Conservation (phyloP, 2,888 invertebrate genomes). For the Tribolium freemani region DNA sequence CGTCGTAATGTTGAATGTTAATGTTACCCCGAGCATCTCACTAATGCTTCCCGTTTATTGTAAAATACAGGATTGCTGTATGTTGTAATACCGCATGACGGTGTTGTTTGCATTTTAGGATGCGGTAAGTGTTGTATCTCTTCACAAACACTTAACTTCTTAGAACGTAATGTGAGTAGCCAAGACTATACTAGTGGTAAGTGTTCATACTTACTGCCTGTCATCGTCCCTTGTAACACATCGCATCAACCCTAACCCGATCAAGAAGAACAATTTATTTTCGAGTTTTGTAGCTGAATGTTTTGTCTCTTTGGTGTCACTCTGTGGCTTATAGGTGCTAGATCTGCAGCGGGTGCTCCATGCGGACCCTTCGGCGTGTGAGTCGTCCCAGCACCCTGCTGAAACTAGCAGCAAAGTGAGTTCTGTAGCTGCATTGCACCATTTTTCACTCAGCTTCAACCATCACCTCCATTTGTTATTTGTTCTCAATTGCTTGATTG, state of each 20-base stretch:
- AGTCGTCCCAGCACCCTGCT: conserved; percentile 70
- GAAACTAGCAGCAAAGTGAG: conserved; percentile 69
- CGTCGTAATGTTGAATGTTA: conserved; percentile 13
- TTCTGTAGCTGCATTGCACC: conserved; percentile 49
- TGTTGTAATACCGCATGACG: conserved; percentile 65
- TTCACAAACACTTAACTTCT: conserved; percentile 54
- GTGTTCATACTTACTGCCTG: conserved; percentile 55
- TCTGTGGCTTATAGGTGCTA: conserved; percentile 77
- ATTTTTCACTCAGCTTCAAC: conserved; percentile 22
- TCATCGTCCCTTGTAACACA: conserved; percentile 19
- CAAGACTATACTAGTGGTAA: conserved; percentile 59
- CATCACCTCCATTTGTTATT: conserved; percentile 29
- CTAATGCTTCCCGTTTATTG: conserved; percentile 15
- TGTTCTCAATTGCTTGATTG: conserved; percentile 16
- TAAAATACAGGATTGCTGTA: conserved; percentile 42
- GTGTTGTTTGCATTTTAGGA: conserved; percentile 69
- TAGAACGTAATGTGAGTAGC: conserved; percentile 58
- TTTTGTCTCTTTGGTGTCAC: conserved; percentile 60
- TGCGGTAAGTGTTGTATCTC: conserved; percentile 67
- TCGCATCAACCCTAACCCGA: not conserved
- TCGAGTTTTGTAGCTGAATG: conserved; percentile 26
- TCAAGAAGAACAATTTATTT: conserved; percentile 2
- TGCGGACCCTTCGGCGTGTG: conserved; percentile 77
- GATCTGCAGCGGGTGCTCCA: conserved; percentile 86
- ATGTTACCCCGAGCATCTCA: conserved; percentile 2